phyloP scores from a whole-genome alignment of 2,113 vertebrate species.

The Hippocampus mohnikei region DNA sequence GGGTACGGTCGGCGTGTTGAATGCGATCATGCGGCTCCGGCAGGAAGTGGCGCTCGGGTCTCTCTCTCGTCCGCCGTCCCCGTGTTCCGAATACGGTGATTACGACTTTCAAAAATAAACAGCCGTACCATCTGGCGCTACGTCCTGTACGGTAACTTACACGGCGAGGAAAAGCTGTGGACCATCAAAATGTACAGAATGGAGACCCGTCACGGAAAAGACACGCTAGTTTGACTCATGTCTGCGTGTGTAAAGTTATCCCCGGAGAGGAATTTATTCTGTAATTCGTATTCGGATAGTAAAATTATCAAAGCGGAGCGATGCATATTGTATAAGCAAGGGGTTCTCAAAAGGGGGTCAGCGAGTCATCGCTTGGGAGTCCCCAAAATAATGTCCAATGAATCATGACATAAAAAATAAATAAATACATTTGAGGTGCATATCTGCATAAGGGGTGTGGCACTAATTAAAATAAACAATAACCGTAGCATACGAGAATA shows the following conservation, averaged over 20 bases:
- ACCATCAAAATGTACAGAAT: slow-evolving; percentile 66
- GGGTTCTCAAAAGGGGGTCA: no score
- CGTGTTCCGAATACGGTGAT: slow-evolving; percentile 64
- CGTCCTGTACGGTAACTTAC: slow-evolving; percentile 61
- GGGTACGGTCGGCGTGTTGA: slow-evolving; percentile 43
- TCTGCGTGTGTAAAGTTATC: background rate
- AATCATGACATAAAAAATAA: no score
- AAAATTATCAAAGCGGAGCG: background rate
- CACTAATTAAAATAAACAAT: no score
- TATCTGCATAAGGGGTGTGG: no score
- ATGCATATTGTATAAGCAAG: background rate
- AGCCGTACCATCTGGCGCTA: slow-evolving; percentile 67
- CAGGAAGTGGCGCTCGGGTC: slow-evolving; percentile 61
- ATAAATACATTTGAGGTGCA: no score
- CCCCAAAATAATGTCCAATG: no score
- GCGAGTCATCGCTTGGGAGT: no score
- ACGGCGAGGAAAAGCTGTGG: slow-evolving; percentile 61
- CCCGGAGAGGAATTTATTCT: background rate
- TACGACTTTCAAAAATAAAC: slow-evolving; percentile 71
- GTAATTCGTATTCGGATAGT: background rate
- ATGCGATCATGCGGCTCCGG: slow-evolving; percentile 50
- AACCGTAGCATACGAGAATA: no score
- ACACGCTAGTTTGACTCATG: background rate
- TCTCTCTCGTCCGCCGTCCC: slow-evolving; percentile 60
- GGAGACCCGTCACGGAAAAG: slow-evolving; percentile 42